Evolutionary conservation across 2,113 vertebrate genomes (phyloP).

Genomic region (Asarcornis scutulata): DNA sequence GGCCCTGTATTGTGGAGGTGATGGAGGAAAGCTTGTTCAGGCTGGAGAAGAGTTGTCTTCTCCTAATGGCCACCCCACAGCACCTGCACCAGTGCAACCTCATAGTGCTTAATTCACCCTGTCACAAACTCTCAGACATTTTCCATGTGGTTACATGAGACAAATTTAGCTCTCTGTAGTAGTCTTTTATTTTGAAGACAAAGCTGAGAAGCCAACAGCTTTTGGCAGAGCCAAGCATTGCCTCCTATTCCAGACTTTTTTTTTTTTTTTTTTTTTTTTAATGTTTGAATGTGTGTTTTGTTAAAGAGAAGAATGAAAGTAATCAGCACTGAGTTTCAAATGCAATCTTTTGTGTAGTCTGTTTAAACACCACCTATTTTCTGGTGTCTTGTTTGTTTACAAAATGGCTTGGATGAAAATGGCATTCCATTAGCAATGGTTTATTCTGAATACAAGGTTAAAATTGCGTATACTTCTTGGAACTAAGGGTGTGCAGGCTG

Average conservation of each 20-base stretch:
- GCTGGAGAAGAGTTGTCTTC: background rate
- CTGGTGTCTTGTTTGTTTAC: slow-evolving; percentile 21
- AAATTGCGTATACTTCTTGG: background rate
- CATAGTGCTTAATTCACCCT: background rate
- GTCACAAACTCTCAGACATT: background rate
- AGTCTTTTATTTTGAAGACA: background rate
- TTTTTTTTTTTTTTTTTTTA: no score
- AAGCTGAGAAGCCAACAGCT: background rate
- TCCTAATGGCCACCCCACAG: background rate
- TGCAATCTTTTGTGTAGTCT: background rate
- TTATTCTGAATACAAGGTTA: background rate
- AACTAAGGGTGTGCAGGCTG: background rate
- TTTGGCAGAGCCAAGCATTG: background rate
- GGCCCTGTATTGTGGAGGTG: background rate
- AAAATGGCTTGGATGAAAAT: background rate
- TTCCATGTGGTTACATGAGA: background rate
- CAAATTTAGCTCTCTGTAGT: background rate
- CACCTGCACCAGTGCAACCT: background rate
- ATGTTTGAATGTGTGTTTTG: background rate
- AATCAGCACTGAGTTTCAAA: background rate
- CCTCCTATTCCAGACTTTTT: background rate
- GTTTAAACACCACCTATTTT: slow-evolving; percentile 8
- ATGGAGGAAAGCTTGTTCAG: background rate
- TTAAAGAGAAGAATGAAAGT: background rate
- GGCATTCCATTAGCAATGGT: background rate